Conservation (phyloP, 1,140 invertebrate genomes). For the Philotrypesis tridentata region DNA sequence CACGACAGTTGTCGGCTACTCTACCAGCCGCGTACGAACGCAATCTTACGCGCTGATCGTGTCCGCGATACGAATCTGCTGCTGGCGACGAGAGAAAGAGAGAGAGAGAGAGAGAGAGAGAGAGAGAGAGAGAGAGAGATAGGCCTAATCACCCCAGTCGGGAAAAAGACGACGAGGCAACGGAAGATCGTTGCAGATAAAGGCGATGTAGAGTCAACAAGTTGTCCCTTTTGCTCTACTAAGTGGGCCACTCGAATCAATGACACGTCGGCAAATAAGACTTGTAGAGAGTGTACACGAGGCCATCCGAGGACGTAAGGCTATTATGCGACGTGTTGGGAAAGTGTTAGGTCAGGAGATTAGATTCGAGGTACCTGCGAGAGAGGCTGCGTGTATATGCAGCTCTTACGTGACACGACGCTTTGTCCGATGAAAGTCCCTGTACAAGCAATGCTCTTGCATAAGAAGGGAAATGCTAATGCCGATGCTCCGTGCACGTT, state of each 20-base stretch:
- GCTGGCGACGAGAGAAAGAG: neutral
- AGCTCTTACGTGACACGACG: neutral
- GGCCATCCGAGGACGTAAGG: neutral
- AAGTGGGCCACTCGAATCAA: slow-evolving; percentile 39
- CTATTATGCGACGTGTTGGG: no score
- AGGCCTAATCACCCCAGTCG: neutral
- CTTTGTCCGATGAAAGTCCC: neutral
- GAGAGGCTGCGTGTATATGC: no score
- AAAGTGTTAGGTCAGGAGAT: slow-evolving; percentile 13
- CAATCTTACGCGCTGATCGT: neutral
- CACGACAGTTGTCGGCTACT: no score
- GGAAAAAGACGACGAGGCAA: neutral
- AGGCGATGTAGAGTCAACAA: slow-evolving; percentile 33
- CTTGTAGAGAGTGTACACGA: neutral
- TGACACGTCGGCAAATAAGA: slow-evolving; percentile 41
- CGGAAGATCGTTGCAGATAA: no score
- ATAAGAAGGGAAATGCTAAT: neutral
- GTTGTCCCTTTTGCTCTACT: neutral
- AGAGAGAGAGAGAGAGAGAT: neutral
- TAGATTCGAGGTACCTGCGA: slow-evolving; percentile 5
- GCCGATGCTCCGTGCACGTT: neutral
- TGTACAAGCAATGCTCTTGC: neutral
- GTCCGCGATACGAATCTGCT: neutral
- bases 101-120: no score
- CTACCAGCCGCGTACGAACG: neutral